Percentiles rank a stretch among this genome's conserved stretches.
phyloP scores from a whole-genome alignment of 2,888 invertebrate species.

The Tiliacea citrago region DNA sequence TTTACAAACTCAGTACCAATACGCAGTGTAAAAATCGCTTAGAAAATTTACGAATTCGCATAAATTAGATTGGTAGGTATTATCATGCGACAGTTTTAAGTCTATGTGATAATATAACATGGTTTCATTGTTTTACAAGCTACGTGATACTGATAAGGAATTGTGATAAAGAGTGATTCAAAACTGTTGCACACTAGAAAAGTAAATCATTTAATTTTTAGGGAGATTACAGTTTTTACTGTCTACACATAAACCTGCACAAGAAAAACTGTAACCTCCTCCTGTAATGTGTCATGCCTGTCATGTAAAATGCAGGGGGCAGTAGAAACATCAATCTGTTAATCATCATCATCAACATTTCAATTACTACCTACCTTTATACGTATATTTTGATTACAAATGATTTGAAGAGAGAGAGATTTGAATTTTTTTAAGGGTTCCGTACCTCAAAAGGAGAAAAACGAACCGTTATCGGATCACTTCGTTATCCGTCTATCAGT shows the following conservation, averaged over 20 bases:
- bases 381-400: constrained; percentile 9
- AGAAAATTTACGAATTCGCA: constrained; percentile 10
- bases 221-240: not conserved
- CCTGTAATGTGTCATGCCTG: not conserved
- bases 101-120: constrained; percentile 19
- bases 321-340: not conserved
- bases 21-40: no score
- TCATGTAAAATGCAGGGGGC: not conserved
- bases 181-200: constrained; percentile 10
- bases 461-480: no score
- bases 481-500: no score
- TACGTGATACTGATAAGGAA: constrained; percentile 42
- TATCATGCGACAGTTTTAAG: constrained; percentile 14
- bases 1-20: constrained; percentile 3
- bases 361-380: not conserved
- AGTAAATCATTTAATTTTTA: not conserved
- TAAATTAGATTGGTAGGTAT: not conserved
- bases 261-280: no score
- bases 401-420: no score
- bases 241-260: no score
- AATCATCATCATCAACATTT: not conserved
- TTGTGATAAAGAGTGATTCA: constrained; percentile 16
- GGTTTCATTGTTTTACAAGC: constrained; percentile 17
- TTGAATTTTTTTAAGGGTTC: no score
- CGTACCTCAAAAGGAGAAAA: no score